Evolutionary conservation across 2,888 invertebrate species (phyloP), one percentile per base, ranked within the genome.

Genomic region (Machimus atricapillus): DNA sequence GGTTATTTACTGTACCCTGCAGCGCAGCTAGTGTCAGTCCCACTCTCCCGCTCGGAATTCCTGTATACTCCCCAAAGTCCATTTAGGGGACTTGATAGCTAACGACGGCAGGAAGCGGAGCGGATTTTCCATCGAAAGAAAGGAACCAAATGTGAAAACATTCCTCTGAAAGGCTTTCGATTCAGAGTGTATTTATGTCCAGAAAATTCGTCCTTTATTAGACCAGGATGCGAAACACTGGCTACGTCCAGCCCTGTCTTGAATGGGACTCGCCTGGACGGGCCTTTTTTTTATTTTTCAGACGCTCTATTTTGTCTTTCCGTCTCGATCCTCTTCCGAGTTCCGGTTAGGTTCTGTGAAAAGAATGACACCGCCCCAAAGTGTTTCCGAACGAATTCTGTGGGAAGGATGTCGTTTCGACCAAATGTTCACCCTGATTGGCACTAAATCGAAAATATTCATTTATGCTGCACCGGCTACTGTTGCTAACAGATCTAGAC

Each of bases 91-190:
- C 27, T 56, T 79, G 52, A 79, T 79, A 79, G 79, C 52, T 31
- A 79, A 79, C 66, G 66, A 79, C 31, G 52, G 79, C 79, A 52
- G 79, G 79, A 79, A 52, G 46, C 31, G 79, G 27, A 52, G 40
- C 6, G 31, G 52, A 79, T 52, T 79, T 52, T 66, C 23, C 66
- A 27, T 16, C 66, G 19, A 66, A 66, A 66, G 23, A 23, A 27
- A 66, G 27, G 66, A 9, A 66, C 19, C 52, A 79, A 79, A 79
- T 52, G 52, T 79, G 79, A 79, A 52, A 79, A 79, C 46, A 52
- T 79, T 31, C 27, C 46, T 52, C 23, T 79, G 79, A 79, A 79
- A 79, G 52, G 79, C 79, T 79, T 76, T 76, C 12, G 52, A 46
- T 52, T 14, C 12, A 31, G 14, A 6, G 52, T 23, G 52, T 79